Evolutionary conservation across 2,113 vertebrate species (phyloP).

Genomic region (Noctilio leporinus): DNA sequence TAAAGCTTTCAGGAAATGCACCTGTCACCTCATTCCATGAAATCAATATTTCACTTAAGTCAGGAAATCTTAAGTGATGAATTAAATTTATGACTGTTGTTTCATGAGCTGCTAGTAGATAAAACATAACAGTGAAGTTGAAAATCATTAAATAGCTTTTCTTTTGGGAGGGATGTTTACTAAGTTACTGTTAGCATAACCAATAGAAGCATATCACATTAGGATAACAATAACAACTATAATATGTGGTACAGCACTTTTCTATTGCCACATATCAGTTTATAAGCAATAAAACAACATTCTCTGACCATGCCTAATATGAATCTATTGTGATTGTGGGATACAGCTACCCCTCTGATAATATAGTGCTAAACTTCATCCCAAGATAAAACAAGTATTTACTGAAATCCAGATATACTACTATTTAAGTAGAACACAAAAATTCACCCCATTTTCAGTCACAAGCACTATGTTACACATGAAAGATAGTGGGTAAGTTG

Average conservation of each 20-base stretch:
- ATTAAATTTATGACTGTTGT: constrained; percentile 22
- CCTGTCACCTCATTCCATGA: constrained; percentile 40
- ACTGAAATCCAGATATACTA: neutral
- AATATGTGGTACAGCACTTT: neutral
- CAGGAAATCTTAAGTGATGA: constrained; percentile 24
- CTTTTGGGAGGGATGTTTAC: neutral
- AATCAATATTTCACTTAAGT: constrained; percentile 54
- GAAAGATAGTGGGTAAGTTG: neutral
- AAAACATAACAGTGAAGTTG: neutral
- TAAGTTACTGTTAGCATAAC: neutral
- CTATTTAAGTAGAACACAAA: neutral
- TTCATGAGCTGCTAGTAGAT: neutral
- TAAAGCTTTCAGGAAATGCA: constrained; percentile 53
- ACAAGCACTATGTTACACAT: neutral
- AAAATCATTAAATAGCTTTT: constrained; percentile 34
- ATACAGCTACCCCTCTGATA: neutral
- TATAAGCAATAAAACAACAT: neutral
- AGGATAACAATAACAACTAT: neutral
- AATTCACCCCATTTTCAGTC: neutral
- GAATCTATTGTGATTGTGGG: neutral
- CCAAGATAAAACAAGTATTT: neutral
- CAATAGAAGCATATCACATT: neutral
- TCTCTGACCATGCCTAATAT: neutral
- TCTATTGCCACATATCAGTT: neutral
- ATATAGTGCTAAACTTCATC: neutral